These are phyloP conservation scores for Conops quadrifasciatus DNA, from an alignment of 2,888 invertebrate species.

Conservation along the genomic window DNA sequence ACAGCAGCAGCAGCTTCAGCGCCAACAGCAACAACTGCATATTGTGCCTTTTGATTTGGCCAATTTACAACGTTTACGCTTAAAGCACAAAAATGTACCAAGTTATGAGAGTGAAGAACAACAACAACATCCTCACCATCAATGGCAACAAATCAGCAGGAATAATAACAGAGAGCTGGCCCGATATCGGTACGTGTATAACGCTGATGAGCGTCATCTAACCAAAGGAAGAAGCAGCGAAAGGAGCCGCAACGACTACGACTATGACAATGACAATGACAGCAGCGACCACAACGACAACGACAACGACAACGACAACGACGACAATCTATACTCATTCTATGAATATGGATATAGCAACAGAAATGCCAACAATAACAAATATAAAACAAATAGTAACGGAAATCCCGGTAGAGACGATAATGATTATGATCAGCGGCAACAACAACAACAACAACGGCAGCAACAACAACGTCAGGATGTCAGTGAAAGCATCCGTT, in stretches of 20 bases:
- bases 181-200: not conserved
- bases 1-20: not conserved
- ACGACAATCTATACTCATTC: not conserved
- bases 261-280: constrained; percentile 7
- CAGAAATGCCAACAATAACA: constrained; percentile 19
- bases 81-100: constrained; percentile 28
- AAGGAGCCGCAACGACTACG: constrained; percentile 5
- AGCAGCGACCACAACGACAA: not conserved
- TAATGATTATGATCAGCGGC: not conserved
- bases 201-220: not conserved
- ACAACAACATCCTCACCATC: constrained; percentile 6
- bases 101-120: constrained; percentile 5
- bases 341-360: constrained; percentile 22
- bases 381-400: constrained; percentile 25
- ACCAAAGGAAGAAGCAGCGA: not conserved
- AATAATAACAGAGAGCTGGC: constrained; percentile 9
- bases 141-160: constrained; percentile 20
- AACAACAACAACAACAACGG: constrained; percentile 4
- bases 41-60: constrained; percentile 31
- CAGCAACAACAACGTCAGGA: constrained; percentile 17
- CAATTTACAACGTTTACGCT: constrained; percentile 32
- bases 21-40: constrained; percentile 12
- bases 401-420: constrained; percentile 24
- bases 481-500: constrained; percentile 31
- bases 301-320: not conserved